These are phyloP conservation scores for Thripadectes ignobilis DNA, from an alignment of 2,797 vertebrate genomes.

Conservation along the genomic window DNA sequence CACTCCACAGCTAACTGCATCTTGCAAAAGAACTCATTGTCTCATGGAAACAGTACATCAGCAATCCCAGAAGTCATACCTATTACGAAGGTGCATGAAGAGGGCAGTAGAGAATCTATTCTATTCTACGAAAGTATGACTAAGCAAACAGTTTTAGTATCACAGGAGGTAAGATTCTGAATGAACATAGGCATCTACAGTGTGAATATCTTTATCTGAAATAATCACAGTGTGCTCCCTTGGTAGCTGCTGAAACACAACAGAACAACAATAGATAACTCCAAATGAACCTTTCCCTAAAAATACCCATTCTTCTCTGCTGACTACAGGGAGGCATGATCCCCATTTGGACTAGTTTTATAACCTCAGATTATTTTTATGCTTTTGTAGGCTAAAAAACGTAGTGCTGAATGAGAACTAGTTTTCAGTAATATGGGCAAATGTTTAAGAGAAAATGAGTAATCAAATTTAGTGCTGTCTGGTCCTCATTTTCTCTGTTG, in stretches of 20 bases:
- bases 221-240: neutral
- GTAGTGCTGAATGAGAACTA: neutral
- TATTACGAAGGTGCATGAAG: neutral
- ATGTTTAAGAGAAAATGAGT: slow-evolving; percentile 7
- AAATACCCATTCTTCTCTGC: neutral
- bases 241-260: neutral
- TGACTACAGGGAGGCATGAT: neutral
- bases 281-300: neutral
- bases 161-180: neutral
- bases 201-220: neutral
- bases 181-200: neutral
- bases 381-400: neutral
- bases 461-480: slow-evolving; percentile 5
- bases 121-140: neutral
- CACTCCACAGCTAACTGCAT: neutral
- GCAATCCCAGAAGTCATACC: neutral
- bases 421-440: neutral
- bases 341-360: neutral
- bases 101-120: neutral
- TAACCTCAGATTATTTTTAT: neutral
- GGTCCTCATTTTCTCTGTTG: slow-evolving; percentile 7
- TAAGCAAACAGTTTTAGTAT: neutral
- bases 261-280: neutral
- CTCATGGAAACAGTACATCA: neutral
- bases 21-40: neutral